Conservation (phyloP, 2,113 vertebrate species). For the Cyanistes caeruleus region DNA sequence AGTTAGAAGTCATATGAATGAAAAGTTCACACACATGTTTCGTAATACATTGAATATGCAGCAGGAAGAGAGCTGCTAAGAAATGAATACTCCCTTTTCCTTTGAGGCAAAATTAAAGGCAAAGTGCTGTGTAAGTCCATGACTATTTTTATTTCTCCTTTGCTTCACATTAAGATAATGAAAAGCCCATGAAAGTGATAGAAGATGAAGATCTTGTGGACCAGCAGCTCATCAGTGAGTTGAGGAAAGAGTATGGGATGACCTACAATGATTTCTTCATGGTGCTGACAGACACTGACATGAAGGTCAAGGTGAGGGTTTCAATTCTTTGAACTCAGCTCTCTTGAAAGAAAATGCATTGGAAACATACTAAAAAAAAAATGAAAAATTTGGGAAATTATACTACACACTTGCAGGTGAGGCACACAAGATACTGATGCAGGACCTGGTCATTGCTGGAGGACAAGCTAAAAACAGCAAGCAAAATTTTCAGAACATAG, state of each 20-base stretch:
- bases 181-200: slow-evolving; percentile 93
- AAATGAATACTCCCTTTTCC: neutral
- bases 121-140: neutral
- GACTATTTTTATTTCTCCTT: slow-evolving; percentile 38
- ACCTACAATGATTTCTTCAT: slow-evolving; percentile 95
- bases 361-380: neutral
- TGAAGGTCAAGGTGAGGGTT: slow-evolving; percentile 88
- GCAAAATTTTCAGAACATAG: neutral
- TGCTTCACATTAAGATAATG: slow-evolving; percentile 83
- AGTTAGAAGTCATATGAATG: neutral
- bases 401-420: neutral
- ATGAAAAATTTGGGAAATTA: neutral
- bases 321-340: neutral
- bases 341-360: neutral
- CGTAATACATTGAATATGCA: neutral
- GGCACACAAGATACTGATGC: neutral
- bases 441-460: neutral
- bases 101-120: neutral
- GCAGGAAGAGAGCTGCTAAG: neutral
- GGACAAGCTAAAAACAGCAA: neutral
- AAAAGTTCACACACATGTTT: neutral
- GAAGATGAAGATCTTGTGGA: slow-evolving; percentile 91
- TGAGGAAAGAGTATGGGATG: slow-evolving; percentile 94
- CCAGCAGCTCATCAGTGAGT: slow-evolving; percentile 90
- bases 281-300: slow-evolving; percentile 92